These are phyloP conservation scores for Drosophila paulistorum DNA, from an alignment of 1,140 invertebrate species.

Conservation along the genomic window DNA sequence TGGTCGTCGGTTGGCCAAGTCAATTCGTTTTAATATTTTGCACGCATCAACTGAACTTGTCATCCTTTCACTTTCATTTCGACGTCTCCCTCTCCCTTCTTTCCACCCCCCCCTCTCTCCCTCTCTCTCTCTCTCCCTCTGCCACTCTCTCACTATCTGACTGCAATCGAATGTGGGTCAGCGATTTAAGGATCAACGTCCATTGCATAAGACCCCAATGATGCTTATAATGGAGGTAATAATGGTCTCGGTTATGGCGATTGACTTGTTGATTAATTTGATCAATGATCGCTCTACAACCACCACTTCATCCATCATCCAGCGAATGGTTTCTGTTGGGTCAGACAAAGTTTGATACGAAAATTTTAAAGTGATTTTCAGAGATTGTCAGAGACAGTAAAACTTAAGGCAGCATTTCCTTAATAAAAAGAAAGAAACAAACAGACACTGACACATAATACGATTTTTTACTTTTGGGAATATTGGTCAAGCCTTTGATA, in stretches of 20 bases:
- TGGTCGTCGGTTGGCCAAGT: neutral
- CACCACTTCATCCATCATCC: neutral
- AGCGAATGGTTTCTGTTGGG: neutral
- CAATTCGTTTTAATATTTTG: neutral
- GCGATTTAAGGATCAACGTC: constrained; percentile 52
- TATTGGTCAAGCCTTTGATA: too few species aligned
- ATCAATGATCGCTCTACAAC: neutral
- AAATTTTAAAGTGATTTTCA: too few species aligned
- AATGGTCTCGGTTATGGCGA: constrained; percentile 16
- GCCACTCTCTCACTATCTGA: neutral
- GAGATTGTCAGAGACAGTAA: too few species aligned
- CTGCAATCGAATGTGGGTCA: constrained; percentile 37
- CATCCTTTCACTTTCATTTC: constrained; percentile 53
- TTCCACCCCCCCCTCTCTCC: neutral
- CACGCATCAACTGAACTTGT: constrained; percentile 32
- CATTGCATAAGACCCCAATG: constrained; percentile 32
- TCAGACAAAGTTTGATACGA: too few species aligned
- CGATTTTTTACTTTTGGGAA: too few species aligned
- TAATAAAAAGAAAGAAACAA: too few species aligned
- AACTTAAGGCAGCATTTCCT: too few species aligned
- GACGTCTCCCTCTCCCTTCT: constrained; percentile 22
- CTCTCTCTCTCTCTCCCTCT: constrained; percentile 24
- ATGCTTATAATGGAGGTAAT: neutral
- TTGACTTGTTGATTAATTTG: constrained; percentile 9
- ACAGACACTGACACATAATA: too few species aligned